Percentiles rank a stretch among this genome's conserved stretches.
Conservation (phyloP, 1,140 invertebrate species). For the Caenorhabditis briggsae region DNA sequence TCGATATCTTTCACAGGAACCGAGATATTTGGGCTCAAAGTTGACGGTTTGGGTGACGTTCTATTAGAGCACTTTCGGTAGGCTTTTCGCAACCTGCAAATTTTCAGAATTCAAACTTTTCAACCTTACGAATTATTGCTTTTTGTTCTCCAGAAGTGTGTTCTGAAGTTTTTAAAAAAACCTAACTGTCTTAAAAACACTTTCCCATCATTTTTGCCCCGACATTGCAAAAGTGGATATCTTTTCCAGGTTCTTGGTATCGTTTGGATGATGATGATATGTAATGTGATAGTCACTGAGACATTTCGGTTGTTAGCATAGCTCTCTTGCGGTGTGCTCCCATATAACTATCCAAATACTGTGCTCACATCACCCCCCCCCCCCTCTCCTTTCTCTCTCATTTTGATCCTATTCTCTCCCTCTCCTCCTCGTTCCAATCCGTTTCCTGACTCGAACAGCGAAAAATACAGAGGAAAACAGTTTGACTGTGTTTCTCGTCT, state of each 20-base stretch:
- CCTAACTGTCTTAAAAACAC: background rate
- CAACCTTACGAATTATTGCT: no score
- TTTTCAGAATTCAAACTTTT: no score
- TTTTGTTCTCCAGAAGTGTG: no score
- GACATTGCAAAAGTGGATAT: background rate
- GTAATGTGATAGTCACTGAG: constrained; percentile 46
- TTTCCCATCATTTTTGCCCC: background rate
- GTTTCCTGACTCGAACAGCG: background rate
- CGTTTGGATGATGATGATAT: background rate
- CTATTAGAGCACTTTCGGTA: no score
- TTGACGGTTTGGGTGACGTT: no score
- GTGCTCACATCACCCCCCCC: background rate
- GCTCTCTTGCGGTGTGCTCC: constrained; percentile 42
- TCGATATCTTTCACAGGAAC: no score
- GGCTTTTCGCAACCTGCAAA: no score
- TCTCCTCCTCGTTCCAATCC: background rate
- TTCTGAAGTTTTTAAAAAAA: no score
- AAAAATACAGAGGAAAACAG: background rate
- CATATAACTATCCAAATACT: constrained; percentile 54
- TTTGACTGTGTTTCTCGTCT: background rate
- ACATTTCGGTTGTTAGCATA: constrained; percentile 48
- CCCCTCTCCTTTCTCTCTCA: background rate
- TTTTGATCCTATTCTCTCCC: constrained; percentile 1
- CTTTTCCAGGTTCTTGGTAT: background rate
- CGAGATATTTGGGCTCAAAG: no score